Base-by-base conservation (phyloP, 2,888 invertebrate genomes). In the Colletes collaris region DNA sequence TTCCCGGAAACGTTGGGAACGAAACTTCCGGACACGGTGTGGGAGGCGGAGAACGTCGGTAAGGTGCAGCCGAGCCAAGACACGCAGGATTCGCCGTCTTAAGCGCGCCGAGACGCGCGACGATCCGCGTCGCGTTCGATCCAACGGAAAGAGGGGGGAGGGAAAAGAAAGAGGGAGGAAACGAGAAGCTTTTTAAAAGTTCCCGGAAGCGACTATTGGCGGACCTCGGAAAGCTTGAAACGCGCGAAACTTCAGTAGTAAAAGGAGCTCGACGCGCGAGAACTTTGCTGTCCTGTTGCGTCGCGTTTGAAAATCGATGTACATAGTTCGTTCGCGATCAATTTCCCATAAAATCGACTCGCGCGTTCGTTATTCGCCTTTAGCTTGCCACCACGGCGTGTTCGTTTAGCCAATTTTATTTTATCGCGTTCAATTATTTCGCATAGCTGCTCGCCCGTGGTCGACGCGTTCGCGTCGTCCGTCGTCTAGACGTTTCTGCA, bases 1-100 rank as follows among this genome's bases (percentile, higher is more conserved):
- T 95, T 96, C 74, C 96, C 96, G 0, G 97, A 97, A 91, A 97
- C 96, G 0, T 92, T 94, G 66, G 95, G 96, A 86, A 94, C 94
- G 82, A 95, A 95, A 83, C 90, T 94, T 63, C 94, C 94, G 4
- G 96, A 96, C 92, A 96, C 96, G 1, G 94, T 96, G 37, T 94
- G 95, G 83, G 96, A 96, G 87, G 96, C 96, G 0, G 95, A 95
- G 91, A 94, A 94, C 79, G 93, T 94, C 64, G 93, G 93, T 37
- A 87, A 79, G 74, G 53, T 46, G 64, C 69, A 67, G 72, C 44
- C 59, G 56, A 77, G 79, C 40, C 75, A 65, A 52, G 66, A 76
- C 16, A 3, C 50, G 37, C 72, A 72, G 72, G 81, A 86, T 52
- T 79, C 66, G 6, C 76, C 76, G 49, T 81, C 82, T 66, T 86